Percentiles rank a stretch among this genome's conserved stretches.
Conservation (phyloP, 1,140 invertebrate species). For the Ostrea edulis region DNA sequence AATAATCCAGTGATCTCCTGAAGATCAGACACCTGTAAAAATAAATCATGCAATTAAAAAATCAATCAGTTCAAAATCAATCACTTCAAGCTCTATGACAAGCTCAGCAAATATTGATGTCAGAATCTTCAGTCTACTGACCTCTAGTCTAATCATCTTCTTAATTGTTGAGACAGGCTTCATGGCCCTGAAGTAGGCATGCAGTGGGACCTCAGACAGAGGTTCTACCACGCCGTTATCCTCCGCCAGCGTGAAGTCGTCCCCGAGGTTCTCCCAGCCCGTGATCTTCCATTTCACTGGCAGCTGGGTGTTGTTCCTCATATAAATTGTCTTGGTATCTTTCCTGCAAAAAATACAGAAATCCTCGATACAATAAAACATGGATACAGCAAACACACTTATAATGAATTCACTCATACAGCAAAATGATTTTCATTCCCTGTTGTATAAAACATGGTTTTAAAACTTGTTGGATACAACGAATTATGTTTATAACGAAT, state of each 20-base stretch:
- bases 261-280: slow-evolving; percentile 78
- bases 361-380: neutral
- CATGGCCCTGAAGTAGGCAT: slow-evolving; percentile 78
- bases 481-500: too few species aligned
- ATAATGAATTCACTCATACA: too few species aligned
- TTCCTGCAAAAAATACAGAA: slow-evolving; percentile 67
- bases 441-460: too few species aligned
- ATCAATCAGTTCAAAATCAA: neutral
- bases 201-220: slow-evolving; percentile 74
- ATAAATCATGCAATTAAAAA: neutral
- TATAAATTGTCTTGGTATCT: slow-evolving; percentile 78
- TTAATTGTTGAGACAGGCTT: slow-evolving; percentile 77
- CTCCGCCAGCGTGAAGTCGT: slow-evolving; percentile 78
- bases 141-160: slow-evolving; percentile 77
- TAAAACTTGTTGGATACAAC: too few species aligned
- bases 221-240: slow-evolving; percentile 78
- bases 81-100: neutral
- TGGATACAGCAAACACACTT: too few species aligned
- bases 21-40: slow-evolving; percentile 74
- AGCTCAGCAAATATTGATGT: neutral
- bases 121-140: slow-evolving; percentile 51
- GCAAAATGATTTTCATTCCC: too few species aligned
- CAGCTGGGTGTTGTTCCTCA: slow-evolving; percentile 78
- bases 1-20: slow-evolving; percentile 77
- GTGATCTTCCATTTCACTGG: slow-evolving; percentile 79